These are phyloP conservation scores for Eumaeus atala DNA, from an alignment of 1,140 invertebrate species.

Conservation along the genomic window DNA sequence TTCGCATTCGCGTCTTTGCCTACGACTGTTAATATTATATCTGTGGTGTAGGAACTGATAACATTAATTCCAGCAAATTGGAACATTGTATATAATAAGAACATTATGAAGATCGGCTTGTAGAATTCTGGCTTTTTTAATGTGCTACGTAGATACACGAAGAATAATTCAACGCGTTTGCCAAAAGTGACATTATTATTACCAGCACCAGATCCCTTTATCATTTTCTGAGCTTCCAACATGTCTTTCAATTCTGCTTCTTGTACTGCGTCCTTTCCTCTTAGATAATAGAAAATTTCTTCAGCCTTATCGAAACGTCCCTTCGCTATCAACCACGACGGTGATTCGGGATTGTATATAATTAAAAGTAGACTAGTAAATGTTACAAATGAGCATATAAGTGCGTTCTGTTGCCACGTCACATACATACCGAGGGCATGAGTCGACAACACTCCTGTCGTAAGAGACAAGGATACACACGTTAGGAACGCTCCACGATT, in stretches of 20 bases:
- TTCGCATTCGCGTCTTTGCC: conserved; percentile 51
- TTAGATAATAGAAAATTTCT: conserved; percentile 51
- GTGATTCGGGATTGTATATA: conserved; percentile 57
- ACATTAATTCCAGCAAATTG: conserved; percentile 66
- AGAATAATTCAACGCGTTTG: conserved; percentile 31
- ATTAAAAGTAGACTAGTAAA: conserved; percentile 50
- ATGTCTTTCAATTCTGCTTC: conserved; percentile 53
- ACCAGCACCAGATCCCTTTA: conserved; percentile 41
- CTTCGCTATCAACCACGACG: conserved; percentile 56
- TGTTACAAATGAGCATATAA: conserved; percentile 56
- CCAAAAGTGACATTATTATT: conserved; percentile 33
- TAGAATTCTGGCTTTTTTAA: conserved; percentile 60
- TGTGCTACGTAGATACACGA: conserved; percentile 38
- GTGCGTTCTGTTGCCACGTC: conserved; percentile 54
- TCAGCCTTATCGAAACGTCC: conserved; percentile 49
- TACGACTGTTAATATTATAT: conserved; percentile 54
- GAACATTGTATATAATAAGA: conserved; percentile 55
- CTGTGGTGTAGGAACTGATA: conserved; percentile 57
- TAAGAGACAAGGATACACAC: conserved; percentile 53
- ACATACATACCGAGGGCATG: conserved; percentile 48
- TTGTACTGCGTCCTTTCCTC: conserved; percentile 41
- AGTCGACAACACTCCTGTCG: conserved; percentile 51
- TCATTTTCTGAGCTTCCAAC: conserved; percentile 46
- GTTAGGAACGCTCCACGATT: conserved; percentile 58
- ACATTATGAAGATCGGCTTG: conserved; percentile 63